Conservation (phyloP, 2,888 invertebrate species). For the Operophtera brumata region DNA sequence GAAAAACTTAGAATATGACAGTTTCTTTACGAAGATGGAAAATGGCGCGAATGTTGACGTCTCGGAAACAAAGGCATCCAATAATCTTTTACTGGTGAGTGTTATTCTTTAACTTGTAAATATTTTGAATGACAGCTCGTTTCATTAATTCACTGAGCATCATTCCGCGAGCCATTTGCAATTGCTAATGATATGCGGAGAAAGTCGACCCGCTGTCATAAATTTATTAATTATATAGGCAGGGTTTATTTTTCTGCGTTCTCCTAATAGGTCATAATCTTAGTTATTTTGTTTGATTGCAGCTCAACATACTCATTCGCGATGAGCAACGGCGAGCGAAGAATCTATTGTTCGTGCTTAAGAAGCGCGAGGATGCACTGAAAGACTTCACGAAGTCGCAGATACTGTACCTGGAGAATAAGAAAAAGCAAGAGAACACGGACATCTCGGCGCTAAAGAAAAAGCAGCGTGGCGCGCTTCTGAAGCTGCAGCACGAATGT, state of each 20-base stretch:
- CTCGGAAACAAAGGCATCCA: slow-evolving; percentile 72
- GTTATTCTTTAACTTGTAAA: slow-evolving; percentile 66
- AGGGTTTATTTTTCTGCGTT: too few relatives aligned
- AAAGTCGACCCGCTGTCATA: slow-evolving; percentile 18
- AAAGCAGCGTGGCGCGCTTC: slow-evolving; percentile 83
- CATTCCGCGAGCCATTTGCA: slow-evolving; percentile 25
- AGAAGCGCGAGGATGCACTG: slow-evolving; percentile 74
- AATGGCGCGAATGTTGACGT: slow-evolving; percentile 59
- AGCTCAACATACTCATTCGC: slow-evolving; percentile 77
- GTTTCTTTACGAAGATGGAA: slow-evolving; percentile 62
- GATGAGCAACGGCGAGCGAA: slow-evolving; percentile 76
- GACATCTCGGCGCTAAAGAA: slow-evolving; percentile 81
- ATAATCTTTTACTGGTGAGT: slow-evolving; percentile 78
- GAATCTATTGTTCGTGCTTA: slow-evolving; percentile 69
- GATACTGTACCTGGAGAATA: slow-evolving; percentile 73
- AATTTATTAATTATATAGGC: slow-evolving; percentile 11
- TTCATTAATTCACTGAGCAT: slow-evolving; percentile 35
- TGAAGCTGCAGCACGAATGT: slow-evolving; percentile 84
- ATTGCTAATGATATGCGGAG: slow-evolving; percentile 23
- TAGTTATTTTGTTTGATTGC: slow-evolving; percentile 34
- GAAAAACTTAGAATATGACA: slow-evolving; percentile 56
- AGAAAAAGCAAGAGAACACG: slow-evolving; percentile 70
- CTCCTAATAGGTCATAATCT: too few relatives aligned
- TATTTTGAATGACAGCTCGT: slow-evolving; percentile 42
- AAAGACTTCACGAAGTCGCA: slow-evolving; percentile 76